Evolutionary conservation across 64 coral and sea anemone species (phyloP).

Genomic region (Dendronephthya gigantea): DNA sequence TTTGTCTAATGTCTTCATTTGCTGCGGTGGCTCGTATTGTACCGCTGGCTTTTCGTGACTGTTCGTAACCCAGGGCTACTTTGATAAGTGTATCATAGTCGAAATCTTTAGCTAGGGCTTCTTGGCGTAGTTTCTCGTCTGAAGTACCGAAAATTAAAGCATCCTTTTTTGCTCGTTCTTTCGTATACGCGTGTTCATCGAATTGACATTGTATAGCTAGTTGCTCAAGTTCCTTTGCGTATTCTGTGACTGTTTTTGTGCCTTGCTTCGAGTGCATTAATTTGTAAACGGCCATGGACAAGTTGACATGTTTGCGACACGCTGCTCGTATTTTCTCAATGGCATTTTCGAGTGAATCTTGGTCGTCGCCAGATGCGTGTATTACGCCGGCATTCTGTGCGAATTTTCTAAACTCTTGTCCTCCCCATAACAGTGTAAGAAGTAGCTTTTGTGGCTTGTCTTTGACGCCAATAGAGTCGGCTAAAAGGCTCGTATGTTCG

Average conservation of each 20-base stretch:
- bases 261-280: slow-evolving; percentile 11
- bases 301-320: too few relatives aligned
- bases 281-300: slow-evolving; percentile 19
- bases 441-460: slow-evolving; percentile 1
- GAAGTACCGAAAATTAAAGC: background rate
- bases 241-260: background rate
- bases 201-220: slow-evolving; percentile 6
- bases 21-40: too few relatives aligned
- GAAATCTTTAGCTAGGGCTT: background rate
- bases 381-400: background rate
- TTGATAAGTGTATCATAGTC: slow-evolving; percentile 12
- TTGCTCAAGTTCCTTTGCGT: background rate
- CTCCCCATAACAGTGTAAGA: background rate
- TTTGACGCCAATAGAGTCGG: background rate
- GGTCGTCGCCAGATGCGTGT: background rate
- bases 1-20: background rate
- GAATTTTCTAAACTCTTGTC: background rate
- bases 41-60: background rate
- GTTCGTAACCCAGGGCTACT: background rate
- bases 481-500: slow-evolving; percentile 10
- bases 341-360: background rate
- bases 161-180: slow-evolving; percentile 1
- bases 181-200: background rate
- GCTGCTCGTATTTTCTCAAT: background rate
- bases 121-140: background rate